Conservation (phyloP, 1,140 invertebrate species). For the Kradibia gibbosae region DNA sequence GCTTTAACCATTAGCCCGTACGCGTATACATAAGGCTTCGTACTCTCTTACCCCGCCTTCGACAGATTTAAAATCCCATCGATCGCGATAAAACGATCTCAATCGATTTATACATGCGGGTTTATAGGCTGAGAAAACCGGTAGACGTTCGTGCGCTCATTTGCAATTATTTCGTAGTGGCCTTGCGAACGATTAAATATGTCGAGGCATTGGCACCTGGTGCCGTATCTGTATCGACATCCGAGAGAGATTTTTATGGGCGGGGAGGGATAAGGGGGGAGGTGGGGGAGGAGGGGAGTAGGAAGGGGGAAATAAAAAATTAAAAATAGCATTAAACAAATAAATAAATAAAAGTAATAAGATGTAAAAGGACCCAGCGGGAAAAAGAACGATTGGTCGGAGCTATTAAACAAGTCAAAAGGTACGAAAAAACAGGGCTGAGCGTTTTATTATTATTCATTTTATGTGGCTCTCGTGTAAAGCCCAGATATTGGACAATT, state of each 20-base stretch:
- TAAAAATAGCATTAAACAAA: too few species aligned
- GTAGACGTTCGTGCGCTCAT: constrained; percentile 12
- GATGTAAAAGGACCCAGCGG: background rate
- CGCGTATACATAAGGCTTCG: background rate
- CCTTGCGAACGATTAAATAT: constrained; percentile 32
- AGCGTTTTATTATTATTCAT: constrained; percentile 25
- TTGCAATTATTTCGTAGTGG: constrained; percentile 29
- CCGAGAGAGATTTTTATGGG: background rate
- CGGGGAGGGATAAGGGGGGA: too few species aligned
- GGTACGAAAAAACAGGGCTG: background rate
- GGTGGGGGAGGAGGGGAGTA: too few species aligned
- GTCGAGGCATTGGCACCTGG: background rate
- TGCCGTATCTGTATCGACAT: background rate
- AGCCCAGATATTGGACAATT: background rate
- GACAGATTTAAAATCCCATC: constrained; percentile 14
- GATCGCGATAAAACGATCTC: constrained; percentile 32
- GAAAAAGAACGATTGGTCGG: background rate
- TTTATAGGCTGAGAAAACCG: constrained; percentile 32
- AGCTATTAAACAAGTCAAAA: constrained; percentile 26
- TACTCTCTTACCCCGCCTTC: background rate
- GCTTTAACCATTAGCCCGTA: background rate
- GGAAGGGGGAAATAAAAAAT: constrained; percentile 15
- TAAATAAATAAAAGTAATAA: background rate
- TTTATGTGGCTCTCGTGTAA: constrained; percentile 1
- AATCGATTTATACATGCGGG: background rate